Base-by-base conservation (phyloP, 1,140 invertebrate genomes). In the Bombus balteatus region DNA sequence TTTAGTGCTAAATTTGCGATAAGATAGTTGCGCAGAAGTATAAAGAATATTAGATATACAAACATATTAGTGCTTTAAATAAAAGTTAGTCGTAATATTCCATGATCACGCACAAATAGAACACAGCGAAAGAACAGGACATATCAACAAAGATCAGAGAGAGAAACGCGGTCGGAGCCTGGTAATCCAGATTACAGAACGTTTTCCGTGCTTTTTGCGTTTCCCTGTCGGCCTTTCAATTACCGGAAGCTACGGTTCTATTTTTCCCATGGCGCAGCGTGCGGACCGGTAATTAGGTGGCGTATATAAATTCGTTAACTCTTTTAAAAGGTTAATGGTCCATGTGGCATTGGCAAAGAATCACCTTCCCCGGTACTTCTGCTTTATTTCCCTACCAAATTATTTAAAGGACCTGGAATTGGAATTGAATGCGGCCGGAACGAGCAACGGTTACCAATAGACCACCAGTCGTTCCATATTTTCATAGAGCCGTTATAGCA, bases 281-380 rank as follows among this genome's bases (percentile, higher is more conserved):
- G 53, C 84, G 72, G 74, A 43, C 70, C 81, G 75, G 87, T 92
- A 91, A 92, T 92, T 92, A 92, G 87, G 85, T 89, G 77, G 76
- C 87, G 88, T 89, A 79, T 91, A 92, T 83, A 92, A 91, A 92
- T 92, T 92, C 87, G 87, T 92, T 92, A 92, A 91, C 82, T 90
- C 86, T 92, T 78, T 92, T 88, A 80, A 78, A 89, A 90, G 83
- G 87, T 92, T 92, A 92, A 92, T 92, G 90, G 81, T n/a, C 78
- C 81, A 85, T 72, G 62, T 81, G 75, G 78, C 76, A 72, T 73
- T 53, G 57, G 71, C 75, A 80, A 88, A 88, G 70, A 73, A 57
- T 66, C 57, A 34, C 73, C 81, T 76, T 81, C 66, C 72, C 13
- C 25, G 3, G 68, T 34, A 62, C 72, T 62, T 86, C 82, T 72